Conservation (phyloP, 1,140 invertebrate species). For the Sitobion miscanthi region DNA sequence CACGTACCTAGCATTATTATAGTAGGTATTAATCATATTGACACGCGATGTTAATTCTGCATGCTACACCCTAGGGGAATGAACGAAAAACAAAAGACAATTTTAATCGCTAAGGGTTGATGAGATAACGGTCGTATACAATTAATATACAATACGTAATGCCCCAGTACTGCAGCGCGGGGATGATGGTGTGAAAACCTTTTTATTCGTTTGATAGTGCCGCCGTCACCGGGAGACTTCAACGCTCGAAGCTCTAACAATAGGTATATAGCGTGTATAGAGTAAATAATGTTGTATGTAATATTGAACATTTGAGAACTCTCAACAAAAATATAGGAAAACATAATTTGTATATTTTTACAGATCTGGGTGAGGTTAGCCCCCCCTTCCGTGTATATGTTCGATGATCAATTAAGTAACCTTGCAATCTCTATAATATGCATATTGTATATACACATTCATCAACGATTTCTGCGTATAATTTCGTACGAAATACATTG, state of each 20-base stretch:
- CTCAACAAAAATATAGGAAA: neutral
- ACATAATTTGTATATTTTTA: neutral
- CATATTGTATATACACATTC: neutral
- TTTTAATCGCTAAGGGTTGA: conserved; percentile 28
- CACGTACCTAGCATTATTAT: neutral
- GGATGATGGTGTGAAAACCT: conserved; percentile 14
- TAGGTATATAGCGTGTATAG: neutral
- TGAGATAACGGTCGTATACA: conserved; percentile 21
- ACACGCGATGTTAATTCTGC: neutral
- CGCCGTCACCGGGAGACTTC: neutral
- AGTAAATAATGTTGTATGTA: neutral
- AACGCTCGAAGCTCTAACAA: conserved; percentile 32
- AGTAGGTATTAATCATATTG: conserved; percentile 7
- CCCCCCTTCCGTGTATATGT: neutral
- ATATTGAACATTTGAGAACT: neutral
- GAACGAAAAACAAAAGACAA: conserved; percentile 23
- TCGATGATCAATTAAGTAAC: conserved; percentile 33
- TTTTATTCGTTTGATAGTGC: neutral
- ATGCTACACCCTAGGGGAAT: neutral
- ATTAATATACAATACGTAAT: neutral
- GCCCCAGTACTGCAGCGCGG: neutral
- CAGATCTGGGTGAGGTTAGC: neutral
- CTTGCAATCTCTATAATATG: neutral
- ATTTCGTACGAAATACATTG: neutral
- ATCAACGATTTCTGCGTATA: neutral